Evolutionary conservation across 2,888 invertebrate genomes (phyloP).

Genomic region (Pollenia angustigena): DNA sequence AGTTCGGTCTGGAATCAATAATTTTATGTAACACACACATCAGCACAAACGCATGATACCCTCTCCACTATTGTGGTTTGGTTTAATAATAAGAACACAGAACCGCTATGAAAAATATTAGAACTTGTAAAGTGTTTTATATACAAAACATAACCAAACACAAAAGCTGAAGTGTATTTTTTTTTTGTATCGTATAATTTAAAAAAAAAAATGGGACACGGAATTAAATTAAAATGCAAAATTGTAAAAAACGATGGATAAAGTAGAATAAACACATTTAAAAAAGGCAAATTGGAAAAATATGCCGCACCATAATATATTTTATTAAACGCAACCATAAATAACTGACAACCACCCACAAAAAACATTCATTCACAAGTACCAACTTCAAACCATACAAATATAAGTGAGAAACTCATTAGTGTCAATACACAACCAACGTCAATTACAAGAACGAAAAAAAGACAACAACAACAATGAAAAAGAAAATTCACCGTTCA

Average conservation of each 20-base stretch:
- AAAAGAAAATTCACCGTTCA: constrained; percentile 48
- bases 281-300: constrained; percentile 37
- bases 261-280: constrained; percentile 19
- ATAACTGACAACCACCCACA: constrained; percentile 23
- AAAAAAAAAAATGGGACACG: constrained; percentile 24
- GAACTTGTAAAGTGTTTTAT: no score
- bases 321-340: constrained; percentile 5
- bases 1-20: no score
- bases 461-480: constrained; percentile 30
- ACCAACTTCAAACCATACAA: background rate
- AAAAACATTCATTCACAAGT: background rate
- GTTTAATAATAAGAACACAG: no score
- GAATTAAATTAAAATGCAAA: constrained; percentile 48
- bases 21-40: no score
- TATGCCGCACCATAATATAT: constrained; percentile 32
- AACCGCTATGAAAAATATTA: no score
- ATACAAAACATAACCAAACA: no score
- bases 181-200: no score
- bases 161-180: no score
- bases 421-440: constrained; percentile 55
- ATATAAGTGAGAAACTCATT: constrained; percentile 45
- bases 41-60: no score
- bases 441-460: constrained; percentile 62
- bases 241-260: constrained; percentile 31
- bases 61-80: no score